These are phyloP conservation scores for Cotesia chilonis DNA, from an alignment of 1,140 invertebrate genomes.

Conservation along the genomic window DNA sequence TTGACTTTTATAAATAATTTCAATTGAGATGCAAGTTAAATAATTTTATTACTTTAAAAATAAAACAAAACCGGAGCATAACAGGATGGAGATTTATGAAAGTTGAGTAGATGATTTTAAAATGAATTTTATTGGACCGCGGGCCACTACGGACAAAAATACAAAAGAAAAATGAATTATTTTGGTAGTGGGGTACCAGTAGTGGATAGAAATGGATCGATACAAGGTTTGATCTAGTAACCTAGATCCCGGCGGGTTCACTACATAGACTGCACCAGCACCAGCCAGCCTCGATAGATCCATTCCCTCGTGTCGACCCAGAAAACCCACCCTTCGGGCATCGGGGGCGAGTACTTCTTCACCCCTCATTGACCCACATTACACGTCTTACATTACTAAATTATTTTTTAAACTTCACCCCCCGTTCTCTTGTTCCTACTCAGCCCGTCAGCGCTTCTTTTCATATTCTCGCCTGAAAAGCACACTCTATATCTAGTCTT, in stretches of 20 bases:
- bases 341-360: conserved; percentile 21
- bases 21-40: too few relatives aligned
- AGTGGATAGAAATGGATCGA: conserved; percentile 38
- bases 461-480: too few relatives aligned
- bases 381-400: conserved; percentile 20
- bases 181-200: conserved; percentile 39
- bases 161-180: conserved; percentile 33
- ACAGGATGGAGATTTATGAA: background rate
- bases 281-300: conserved; percentile 42
- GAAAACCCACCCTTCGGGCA: conserved; percentile 26
- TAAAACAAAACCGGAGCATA: background rate
- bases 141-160: conserved; percentile 9
- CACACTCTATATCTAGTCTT: too few relatives aligned
- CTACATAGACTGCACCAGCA: conserved; percentile 36
- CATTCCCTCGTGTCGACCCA: conserved; percentile 34
- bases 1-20: too few relatives aligned
- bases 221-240: conserved; percentile 47
- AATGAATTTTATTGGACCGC: background rate
- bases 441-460: too few relatives aligned
- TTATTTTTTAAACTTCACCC: background rate
- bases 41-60: too few relatives aligned
- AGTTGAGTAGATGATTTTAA: too few relatives aligned
- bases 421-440: too few relatives aligned
- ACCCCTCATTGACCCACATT: conserved; percentile 25
- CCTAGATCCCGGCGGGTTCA: conserved; percentile 47